Evolutionary conservation across 1,140 invertebrate species (phyloP), one percentile per base, ranked within the genome.

Genomic region (Eufriesea mexicana): DNA sequence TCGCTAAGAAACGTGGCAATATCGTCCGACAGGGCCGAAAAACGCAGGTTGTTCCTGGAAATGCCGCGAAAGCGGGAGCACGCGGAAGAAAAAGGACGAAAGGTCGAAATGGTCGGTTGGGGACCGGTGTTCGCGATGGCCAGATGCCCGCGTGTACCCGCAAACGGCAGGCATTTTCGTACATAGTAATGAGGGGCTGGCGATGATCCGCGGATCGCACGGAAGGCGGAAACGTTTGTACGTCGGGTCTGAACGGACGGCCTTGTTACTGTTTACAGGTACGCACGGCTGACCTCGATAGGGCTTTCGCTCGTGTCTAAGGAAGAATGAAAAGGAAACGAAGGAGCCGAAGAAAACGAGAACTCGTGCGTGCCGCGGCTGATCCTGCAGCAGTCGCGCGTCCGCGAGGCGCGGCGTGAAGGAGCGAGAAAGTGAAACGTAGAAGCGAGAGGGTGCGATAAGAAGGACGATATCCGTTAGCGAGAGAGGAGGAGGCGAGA

Each of bases 311-410:
- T 76, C 59, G 55, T 35, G 47, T 74, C 57, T 66, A 67, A 67
- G 67, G 54, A 61, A 84, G 54, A 74, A 86, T 83, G 81, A 73
- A 71, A 88, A 83, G 73, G 83, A 86, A 75, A 72, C 84, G 84
- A 68, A 20, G 70, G 25, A 76, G 51, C 57, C 51, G 78, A 62
- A 86, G 82, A 25, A 77, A 84, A 84, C 61, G 82, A 80, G 77
- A 79, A 68, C 18, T 71, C 16, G 51, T 61, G 80, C 79, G 64
- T 61, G 54, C 28, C 49, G 45, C 35, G 62, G 66, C 55, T 45
- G 68, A 66, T 51, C n/a, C 47, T 9, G 51, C 9, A n/a, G 35
- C 18, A 16, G 49, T 73, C 35, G 49, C 57, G n/a, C 57, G 57
- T 61, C 67, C 23, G 77, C 61, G 59, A 23, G 42, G 20, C 51